A percentile compares a stretch with the other conserved stretches of the same genome.
Evolutionary conservation across 2,797 vertebrate species (phyloP).

Genomic region (Acrocephalus scirpaceus): DNA sequence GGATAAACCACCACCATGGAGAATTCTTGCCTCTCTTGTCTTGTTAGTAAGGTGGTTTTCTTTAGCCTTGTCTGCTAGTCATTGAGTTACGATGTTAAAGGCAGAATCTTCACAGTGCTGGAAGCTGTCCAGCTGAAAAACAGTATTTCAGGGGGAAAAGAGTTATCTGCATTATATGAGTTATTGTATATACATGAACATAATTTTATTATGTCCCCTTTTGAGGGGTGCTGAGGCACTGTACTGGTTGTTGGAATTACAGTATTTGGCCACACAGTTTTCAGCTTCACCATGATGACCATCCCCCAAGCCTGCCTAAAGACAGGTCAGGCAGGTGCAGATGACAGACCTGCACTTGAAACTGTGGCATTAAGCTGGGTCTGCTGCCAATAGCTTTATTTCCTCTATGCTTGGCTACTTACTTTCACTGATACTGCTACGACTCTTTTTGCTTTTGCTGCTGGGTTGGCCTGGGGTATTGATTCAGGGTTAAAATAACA

Average conservation of each 20-base stretch:
- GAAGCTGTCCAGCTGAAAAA: not conserved
- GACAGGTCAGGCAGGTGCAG: not conserved
- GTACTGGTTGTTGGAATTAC: not conserved
- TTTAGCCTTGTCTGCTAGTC: not conserved
- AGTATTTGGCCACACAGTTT: not conserved
- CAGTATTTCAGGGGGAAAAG: not conserved
- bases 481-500: slow-evolving; percentile 27
- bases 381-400: not conserved
- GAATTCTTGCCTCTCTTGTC: not conserved
- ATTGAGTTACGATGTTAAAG: not conserved
- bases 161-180: not conserved
- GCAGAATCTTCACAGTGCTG: not conserved
- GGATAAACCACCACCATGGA: not conserved
- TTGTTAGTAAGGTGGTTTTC: not conserved
- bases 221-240: not conserved
- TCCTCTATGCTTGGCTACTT: not conserved
- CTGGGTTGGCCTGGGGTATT: not conserved
- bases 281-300: not conserved
- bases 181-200: not conserved
- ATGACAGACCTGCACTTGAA: not conserved
- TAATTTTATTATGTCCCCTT: not conserved
- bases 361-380: not conserved
- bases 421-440: not conserved
- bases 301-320: not conserved
- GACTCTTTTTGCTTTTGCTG: not conserved